Evolutionary conservation across 2,113 vertebrate genomes (phyloP), one percentile per base, ranked within the genome.

Genomic region (Nycticebus coucang): DNA sequence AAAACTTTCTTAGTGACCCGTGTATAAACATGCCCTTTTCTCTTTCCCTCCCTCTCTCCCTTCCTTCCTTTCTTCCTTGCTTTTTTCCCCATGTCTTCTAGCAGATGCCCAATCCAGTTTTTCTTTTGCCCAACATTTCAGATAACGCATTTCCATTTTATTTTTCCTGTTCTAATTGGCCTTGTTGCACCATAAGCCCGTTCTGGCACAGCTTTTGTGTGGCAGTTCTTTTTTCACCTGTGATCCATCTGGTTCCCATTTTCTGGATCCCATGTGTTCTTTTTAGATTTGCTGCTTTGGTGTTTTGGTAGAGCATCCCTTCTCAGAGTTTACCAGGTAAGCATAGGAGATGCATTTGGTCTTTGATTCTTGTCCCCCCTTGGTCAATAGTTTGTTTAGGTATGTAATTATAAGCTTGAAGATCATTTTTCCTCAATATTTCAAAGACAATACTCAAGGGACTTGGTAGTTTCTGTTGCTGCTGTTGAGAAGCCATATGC

Each of bases 71-170:
- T 28, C 62, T 22, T 55, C 59, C 35, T 33, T 37, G 35, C 57
- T 3, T 62, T 53, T 89, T 21, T 85, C n/a, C 24, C 10, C 7
- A 7, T 28, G 19, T 17, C 18, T 78, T 69, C 53, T 5, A 17
- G 4, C 0, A 13, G 7, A 17, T 30, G n/a, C 28, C 17, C 10
- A 1, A 33, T 45, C 33, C 30, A 7, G 1, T 18, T 74, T 60
- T 72, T n/a, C 26, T 82, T 9, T 33, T 82, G 80, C 30, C 22
- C 84, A 19, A 11, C 1, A 0, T 4, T 2, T 10, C 64, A 62
- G 59, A 24, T 14, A n/a, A 19, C 55, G 14, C 14, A 1, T 30
- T 57, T 35, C n/a, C 28, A 1, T 35, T 10, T 12, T 22, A 15
- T 55, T 41, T 69, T 66, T 33, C 45, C 69, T 64, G 45, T 11